A percentile compares a stretch with the other conserved stretches of the same genome.
Evolutionary conservation across 92 coral and sea anemone genomes (phyloP).

Genomic region (Zoanthus sociatus): DNA sequence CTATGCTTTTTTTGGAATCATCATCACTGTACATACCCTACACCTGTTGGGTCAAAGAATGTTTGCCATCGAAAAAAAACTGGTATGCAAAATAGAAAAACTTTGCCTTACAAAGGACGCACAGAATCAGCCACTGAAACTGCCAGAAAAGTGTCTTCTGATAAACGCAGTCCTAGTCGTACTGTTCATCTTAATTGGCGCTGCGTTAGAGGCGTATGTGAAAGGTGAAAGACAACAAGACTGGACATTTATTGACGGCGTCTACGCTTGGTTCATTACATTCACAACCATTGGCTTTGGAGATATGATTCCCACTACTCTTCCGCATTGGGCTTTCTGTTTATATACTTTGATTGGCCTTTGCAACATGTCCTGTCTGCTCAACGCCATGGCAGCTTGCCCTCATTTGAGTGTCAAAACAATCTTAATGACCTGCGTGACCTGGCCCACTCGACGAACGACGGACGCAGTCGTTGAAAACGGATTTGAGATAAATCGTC

Average conservation of each 20-base stretch:
- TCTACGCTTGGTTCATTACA: slow-evolving; percentile 37
- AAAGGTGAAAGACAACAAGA: background rate
- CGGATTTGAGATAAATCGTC: background rate
- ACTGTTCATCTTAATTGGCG: background rate
- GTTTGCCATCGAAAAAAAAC: background rate
- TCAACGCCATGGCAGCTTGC: slow-evolving; percentile 32
- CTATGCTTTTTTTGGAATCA: slow-evolving; percentile 29
- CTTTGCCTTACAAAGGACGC: background rate
- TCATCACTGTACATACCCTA: background rate
- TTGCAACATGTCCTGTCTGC: slow-evolving; percentile 32
- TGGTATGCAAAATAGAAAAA: slow-evolving; percentile 9
- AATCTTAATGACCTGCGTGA: background rate
- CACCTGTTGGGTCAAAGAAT: background rate
- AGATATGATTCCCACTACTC: slow-evolving; percentile 18
- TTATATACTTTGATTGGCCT: slow-evolving; percentile 38
- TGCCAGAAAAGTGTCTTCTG: slow-evolving; percentile 29
- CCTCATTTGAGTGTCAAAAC: background rate
- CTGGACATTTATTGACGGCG: slow-evolving; percentile 32
- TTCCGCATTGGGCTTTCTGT: slow-evolving; percentile 6
- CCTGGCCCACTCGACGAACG: background rate
- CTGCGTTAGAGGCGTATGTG: background rate
- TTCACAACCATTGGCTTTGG: slow-evolving; percentile 41
- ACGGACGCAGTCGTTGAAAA: background rate
- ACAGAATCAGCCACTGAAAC: background rate
- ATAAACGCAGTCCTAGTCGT: background rate